These are phyloP conservation scores for Phenacoccus solenopsis DNA, from an alignment of 1,140 invertebrate species.

Conservation along the genomic window DNA sequence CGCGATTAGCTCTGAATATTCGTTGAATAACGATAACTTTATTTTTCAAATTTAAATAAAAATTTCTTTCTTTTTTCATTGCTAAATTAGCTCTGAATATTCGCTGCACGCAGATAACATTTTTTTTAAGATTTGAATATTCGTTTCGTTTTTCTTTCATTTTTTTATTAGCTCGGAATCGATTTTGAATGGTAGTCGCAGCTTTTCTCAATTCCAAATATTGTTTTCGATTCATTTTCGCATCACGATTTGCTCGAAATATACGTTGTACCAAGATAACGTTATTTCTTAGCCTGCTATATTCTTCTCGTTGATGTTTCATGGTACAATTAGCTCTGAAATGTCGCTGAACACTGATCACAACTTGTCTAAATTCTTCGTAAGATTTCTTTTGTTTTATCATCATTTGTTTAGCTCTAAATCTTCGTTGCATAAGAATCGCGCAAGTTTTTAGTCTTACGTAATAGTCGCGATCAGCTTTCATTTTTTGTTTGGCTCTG, in stretches of 20 bases:
- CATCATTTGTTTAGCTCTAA: conserved; percentile 7
- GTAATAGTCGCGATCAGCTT: conserved; percentile 25
- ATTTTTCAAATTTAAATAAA: conserved; percentile 26
- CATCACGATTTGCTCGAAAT: conserved; percentile 34
- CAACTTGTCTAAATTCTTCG: conserved; percentile 27
- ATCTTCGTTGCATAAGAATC: conserved; percentile 28
- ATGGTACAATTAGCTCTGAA: conserved; percentile 31
- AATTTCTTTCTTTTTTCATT: conserved; percentile 29
- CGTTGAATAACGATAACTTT: conserved; percentile 28
- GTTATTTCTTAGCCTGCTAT: conserved; percentile 28
- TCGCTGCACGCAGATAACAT: conserved; percentile 33
- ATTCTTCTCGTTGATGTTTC: conserved; percentile 30
- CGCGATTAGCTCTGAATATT: conserved; percentile 27
- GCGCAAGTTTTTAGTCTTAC: conserved; percentile 33
- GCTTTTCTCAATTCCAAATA: conserved; percentile 34
- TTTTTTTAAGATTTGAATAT: conserved; percentile 33
- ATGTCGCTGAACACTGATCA: conserved; percentile 35
- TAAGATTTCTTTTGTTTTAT: conserved; percentile 30
- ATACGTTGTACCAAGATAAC: conserved; percentile 35
- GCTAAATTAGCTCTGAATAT: conserved; percentile 30
- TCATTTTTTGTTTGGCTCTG: conserved; percentile 27
- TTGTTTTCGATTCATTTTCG: conserved; percentile 31
- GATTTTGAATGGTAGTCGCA: conserved; percentile 36
- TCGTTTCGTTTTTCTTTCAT: conserved; percentile 32
- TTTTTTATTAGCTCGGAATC: conserved; percentile 33